Base-by-base conservation (phyloP, 2,113 vertebrate species). In the Phyllostomus hastatus region DNA sequence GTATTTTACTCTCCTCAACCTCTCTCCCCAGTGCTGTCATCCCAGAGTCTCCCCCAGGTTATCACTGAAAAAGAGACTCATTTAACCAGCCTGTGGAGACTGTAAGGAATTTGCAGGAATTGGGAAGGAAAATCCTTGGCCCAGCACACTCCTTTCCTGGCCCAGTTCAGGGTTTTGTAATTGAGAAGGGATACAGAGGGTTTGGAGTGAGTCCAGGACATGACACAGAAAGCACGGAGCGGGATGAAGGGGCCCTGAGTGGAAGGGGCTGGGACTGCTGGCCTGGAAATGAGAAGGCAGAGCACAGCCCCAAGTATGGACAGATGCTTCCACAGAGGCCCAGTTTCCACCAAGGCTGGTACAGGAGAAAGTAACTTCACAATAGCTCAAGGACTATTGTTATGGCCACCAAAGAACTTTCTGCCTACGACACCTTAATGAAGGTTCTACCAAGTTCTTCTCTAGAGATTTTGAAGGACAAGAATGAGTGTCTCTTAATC, bases 111-210 rank as follows among this genome's bases (percentile, higher is more conserved):
- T 86, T 93, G 84, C 38, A 90, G 82, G 88, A 82, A 87, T 35
- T 67, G 80, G 69, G 83, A 94, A 94, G 79, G 89, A 85, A 92
- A 95, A 67, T 46, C 81, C 93, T 84, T 95, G 85, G 90, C 73
- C 92, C 52, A 33, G 26, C 33, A 31, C 19, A 31, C 41, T 81
- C 72, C 76, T 87, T 83, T 83, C 70, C 78, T 79, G 72, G 43
- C 91, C 78, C 73, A 70, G 20, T 78, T 94, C 83, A 87, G 88
- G 41, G 78, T 73, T 96, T 95, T 91, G 86, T 94, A 86, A 92
- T 57, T 88, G 95, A 94, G 82, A 83, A 88, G 79, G 91, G 69
- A 84, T 75, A 73, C 75, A 54, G 57, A 90, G 54, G 38, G 24
- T 57, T 94, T 90, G 88, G 88, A 89, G n/a, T 16, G 46, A 89